phyloP scores from a whole-genome alignment of 2,888 invertebrate genomes.

The Lymantria monacha region DNA sequence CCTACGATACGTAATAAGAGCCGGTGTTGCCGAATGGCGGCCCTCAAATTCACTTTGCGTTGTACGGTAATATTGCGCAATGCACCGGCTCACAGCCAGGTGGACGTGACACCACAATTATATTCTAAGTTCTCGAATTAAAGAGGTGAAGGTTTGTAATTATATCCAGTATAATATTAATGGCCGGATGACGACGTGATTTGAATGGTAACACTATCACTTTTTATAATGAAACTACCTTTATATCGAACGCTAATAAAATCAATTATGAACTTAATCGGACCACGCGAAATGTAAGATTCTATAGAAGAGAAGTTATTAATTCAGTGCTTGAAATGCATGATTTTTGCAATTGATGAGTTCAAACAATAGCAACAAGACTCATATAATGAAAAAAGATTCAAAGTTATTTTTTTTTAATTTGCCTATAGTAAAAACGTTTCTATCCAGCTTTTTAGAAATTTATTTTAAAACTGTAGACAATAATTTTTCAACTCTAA shows the following conservation, averaged over 20 bases:
- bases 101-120: constrained; percentile 10
- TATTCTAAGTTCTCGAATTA: constrained; percentile 1
- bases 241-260: background rate
- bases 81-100: constrained; percentile 10
- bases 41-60: constrained; percentile 36
- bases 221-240: background rate
- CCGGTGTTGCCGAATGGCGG: constrained; percentile 17
- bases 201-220: background rate
- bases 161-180: background rate
- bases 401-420: too few species aligned
- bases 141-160: constrained; percentile 10
- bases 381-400: too few species aligned
- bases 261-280: too few species aligned
- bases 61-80: constrained; percentile 37
- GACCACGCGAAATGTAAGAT: too few species aligned
- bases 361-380: too few species aligned
- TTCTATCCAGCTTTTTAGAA: too few species aligned
- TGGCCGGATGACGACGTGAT: background rate
- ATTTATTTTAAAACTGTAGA: too few species aligned
- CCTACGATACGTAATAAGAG: constrained; percentile 24
- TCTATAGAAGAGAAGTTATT: too few species aligned
- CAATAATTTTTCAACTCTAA: too few species aligned
- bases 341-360: too few species aligned
- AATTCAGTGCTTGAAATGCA: too few species aligned
- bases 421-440: too few species aligned